Evolutionary conservation across 1,140 invertebrate species (phyloP), one percentile per base, ranked within the genome.

Genomic region (Paraescarpia echinospica): DNA sequence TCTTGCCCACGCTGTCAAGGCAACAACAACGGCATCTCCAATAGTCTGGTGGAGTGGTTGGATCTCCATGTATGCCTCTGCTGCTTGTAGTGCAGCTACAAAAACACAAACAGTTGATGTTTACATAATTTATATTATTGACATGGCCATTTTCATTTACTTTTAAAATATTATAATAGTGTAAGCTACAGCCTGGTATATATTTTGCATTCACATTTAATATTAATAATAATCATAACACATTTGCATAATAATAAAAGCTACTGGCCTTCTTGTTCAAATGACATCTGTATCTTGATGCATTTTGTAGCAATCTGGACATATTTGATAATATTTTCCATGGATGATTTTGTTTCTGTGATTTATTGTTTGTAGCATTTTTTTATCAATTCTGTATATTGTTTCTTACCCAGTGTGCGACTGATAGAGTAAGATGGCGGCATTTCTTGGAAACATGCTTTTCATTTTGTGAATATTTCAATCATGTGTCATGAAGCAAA

Each of bases 31-130:
- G 91, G 95, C 95, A 94, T 96, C 95, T 5, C 95, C 96, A 9
- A 96, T 95, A 18, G 95, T 96, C 93, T 96, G 95, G 93, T 96
- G 95, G 6, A 95, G 95, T 1, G 96, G 96, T 92, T 95, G 95
- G 34, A 95, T 94, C 34, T 94, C 93, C 77, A 95, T 95, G 93
- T 95, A 96, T 31, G 94, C 94, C 92, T 95, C 94, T 14, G 95
- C 95, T 90, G 95, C 95, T 92, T 95, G 95, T 41, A 95, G 91
- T 35, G 95, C 95, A 77, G 95, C 95, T 77, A 77, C 59, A 77
- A 77, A 27, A 0, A 31, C 2, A 77, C 18, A 1, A 6, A 77
- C 59, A 77, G 12, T 27, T 77, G 59, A 77, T 18, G 22, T 41
- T 12, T 41, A 41, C 41, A 18, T 77, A 77, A n/a, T n/a, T n/a